Conservation (phyloP, 2,797 vertebrate genomes). For the Tangara arthus region DNA sequence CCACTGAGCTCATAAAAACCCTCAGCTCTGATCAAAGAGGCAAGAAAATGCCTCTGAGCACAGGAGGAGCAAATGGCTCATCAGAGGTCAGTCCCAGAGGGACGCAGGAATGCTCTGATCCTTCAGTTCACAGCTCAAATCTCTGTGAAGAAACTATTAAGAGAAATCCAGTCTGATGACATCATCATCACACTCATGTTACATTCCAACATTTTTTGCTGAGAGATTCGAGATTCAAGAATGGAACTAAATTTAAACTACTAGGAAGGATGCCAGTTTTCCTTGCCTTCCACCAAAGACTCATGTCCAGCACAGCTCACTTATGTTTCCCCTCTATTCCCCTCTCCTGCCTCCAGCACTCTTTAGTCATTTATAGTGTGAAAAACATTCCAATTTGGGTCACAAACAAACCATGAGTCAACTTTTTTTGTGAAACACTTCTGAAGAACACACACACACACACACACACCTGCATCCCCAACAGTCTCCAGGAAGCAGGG, state of each 20-base stretch:
- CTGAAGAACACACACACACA: not conserved
- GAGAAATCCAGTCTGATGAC: constrained; percentile 52
- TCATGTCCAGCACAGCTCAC: not conserved
- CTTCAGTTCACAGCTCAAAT: not conserved
- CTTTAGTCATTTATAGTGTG: not conserved
- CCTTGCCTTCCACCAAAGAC: not conserved
- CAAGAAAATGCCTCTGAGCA: not conserved
- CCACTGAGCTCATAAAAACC: not conserved
- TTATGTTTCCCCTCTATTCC: not conserved
- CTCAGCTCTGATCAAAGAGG: not conserved
- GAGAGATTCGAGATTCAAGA: not conserved
- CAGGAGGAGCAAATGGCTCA: not conserved
- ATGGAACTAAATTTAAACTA: constrained; percentile 14
- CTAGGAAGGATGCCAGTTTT: not conserved
- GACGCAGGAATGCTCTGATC: not conserved
- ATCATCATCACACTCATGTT: constrained; percentile 21
- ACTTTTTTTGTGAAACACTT: not conserved
- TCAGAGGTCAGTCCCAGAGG: not conserved
- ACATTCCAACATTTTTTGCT: constrained; percentile 17
- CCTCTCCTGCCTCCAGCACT: not conserved
- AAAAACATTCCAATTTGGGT: not conserved
- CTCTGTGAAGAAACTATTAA: not conserved
- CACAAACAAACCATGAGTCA: not conserved
- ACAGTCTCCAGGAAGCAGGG: not conserved
- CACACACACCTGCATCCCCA: not conserved